Base-by-base conservation (phyloP, 2,888 invertebrate species). In the Euzophera pinguis region DNA sequence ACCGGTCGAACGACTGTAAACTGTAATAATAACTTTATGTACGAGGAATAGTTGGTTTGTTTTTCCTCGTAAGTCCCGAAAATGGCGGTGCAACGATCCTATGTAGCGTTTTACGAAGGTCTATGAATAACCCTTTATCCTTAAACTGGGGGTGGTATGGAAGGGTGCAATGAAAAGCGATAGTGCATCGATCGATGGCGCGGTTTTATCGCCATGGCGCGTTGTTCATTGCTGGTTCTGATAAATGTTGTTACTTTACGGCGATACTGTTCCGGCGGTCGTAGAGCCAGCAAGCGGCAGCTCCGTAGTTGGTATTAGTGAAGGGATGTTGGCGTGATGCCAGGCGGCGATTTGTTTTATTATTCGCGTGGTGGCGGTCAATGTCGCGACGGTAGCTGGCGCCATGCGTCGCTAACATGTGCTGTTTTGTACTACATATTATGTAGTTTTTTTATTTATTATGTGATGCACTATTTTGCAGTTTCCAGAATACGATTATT, bases 301-400 rank as follows among this genome's bases (percentile, higher is more conserved):
- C 66, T 67, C 73, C 70, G 62, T 60, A 63, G 73, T 73, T 80
- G 79, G 78, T 78, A 75, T 73, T 42, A 78, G 81, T 82, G 82
- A 85, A 84, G 83, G 83, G 84, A 78, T 78, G 71, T 65, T 89
- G 89, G 89, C 87, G 64, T 71, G 66, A 61, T 78, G 89, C 90
- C 90, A 89, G 78, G 69, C 75, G 80, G 78, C 81, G 80, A 80
- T 84, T 85, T 83, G 74, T 82, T 85, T 89, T 88, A 88, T 89
- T 86, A 85, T 87, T 83, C 86, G 81, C 81, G 65, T 67, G 67
- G 80, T 83, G 81, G 84, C 87, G 89, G 89, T 89, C 89, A 88
- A 86, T 89, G 89, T 88, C 89, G 88, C 88, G 84, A 74, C 85
- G 68, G 71, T 58, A 67, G 75, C 60, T 69, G 75, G 81, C 82